phyloP scores from a whole-genome alignment of 2,797 vertebrate species.

The Macropodus opercularis region DNA sequence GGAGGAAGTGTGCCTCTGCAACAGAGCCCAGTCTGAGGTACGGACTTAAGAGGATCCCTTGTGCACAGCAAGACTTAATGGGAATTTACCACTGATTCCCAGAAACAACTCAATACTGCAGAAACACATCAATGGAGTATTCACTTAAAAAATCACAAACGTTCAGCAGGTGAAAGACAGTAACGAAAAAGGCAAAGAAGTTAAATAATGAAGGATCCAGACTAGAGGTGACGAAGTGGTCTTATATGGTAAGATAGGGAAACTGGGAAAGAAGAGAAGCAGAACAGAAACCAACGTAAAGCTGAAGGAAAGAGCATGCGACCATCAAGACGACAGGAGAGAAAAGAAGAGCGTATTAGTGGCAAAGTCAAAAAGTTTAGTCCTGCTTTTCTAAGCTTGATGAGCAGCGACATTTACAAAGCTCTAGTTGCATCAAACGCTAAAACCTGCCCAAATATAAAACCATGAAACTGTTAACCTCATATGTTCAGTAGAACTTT shows the following conservation, averaged over 20 bases:
- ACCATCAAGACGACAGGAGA: conserved; percentile 73
- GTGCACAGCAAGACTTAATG: conserved; percentile 33
- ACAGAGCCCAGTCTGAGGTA: conserved; percentile 42
- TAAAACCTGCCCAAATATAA: neutral
- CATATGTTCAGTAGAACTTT: no score
- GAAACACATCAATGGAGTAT: conserved; percentile 65
- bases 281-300: conserved; percentile 93
- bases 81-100: conserved; percentile 36
- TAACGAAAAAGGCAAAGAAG: conserved; percentile 20
- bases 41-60: conserved; percentile 24
- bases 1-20: conserved; percentile 31
- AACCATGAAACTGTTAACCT: no score
- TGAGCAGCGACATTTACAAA: conserved; percentile 7
- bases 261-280: conserved; percentile 93
- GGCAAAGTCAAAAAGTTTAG: conserved; percentile 57
- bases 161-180: conserved; percentile 26
- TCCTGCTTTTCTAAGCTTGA: conserved; percentile 11
- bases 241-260: conserved; percentile 90
- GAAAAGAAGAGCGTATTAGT: conserved; percentile 77
- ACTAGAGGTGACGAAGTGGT: conserved; percentile 47
- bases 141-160: conserved; percentile 45
- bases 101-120: conserved; percentile 34
- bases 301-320: conserved; percentile 79
- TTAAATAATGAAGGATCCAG: conserved; percentile 26
- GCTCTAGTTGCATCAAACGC: conserved; percentile 1